These are phyloP conservation scores for Netelia fuscicornis DNA, from an alignment of 2,888 invertebrate genomes.

Conservation along the genomic window DNA sequence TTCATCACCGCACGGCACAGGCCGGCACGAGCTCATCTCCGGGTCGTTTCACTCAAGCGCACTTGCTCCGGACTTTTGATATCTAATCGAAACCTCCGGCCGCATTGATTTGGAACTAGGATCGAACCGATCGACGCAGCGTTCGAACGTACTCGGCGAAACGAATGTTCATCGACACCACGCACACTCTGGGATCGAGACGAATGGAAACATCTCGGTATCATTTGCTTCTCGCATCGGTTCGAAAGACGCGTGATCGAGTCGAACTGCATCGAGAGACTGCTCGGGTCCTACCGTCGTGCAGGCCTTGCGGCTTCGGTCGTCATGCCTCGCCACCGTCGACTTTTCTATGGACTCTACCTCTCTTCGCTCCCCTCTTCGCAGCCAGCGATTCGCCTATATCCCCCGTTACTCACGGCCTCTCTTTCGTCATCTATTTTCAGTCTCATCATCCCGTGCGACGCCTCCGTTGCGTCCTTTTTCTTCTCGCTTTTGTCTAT, in stretches of 20 bases:
- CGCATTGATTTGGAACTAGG: no score
- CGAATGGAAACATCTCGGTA: no score
- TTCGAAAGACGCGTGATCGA: constrained; percentile 64
- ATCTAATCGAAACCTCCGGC: no score
- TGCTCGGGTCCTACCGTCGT: constrained; percentile 69
- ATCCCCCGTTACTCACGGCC: constrained; percentile 26
- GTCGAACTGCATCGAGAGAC: constrained; percentile 79
- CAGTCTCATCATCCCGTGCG: background rate
- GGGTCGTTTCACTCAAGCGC: background rate
- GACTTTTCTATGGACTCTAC: constrained; percentile 73
- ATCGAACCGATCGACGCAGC: no score
- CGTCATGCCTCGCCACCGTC: constrained; percentile 60
- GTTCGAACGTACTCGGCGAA: no score
- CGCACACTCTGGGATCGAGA: no score
- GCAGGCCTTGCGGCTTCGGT: constrained; percentile 26
- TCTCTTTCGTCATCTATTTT: constrained; percentile 28
- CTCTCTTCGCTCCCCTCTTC: constrained; percentile 69
- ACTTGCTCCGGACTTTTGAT: no score
- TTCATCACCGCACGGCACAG: background rate
- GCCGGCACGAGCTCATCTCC: constrained; percentile 42
- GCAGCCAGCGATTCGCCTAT: constrained; percentile 37
- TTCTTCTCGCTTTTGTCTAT: background rate
- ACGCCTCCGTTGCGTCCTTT: background rate
- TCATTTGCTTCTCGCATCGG: background rate
- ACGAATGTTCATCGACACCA: no score